Evolutionary conservation across 2,797 vertebrate genomes (phyloP).

Genomic region (Dendrocincla fuliginosa): DNA sequence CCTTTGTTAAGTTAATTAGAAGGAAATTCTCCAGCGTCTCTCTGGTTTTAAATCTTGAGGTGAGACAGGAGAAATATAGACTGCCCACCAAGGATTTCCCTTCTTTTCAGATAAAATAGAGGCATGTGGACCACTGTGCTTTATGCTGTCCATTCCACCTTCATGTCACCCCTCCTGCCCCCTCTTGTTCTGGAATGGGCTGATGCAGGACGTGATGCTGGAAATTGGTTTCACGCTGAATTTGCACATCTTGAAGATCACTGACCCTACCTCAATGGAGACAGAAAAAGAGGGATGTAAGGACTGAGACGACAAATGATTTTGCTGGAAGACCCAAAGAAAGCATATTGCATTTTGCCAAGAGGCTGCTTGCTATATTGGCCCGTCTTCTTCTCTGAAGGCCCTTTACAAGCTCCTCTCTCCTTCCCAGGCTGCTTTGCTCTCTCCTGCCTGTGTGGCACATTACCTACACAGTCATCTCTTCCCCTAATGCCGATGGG

Average conservation of each 20-base stretch:
- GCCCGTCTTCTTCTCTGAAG: neutral
- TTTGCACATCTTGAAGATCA: neutral
- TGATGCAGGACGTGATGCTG: neutral
- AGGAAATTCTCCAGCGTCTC: neutral
- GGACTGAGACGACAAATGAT: neutral
- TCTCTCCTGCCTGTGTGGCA: neutral
- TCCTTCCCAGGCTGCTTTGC: neutral
- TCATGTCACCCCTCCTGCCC: neutral
- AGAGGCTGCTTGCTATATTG: neutral
- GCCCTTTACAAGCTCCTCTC: neutral
- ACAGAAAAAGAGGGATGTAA: neutral
- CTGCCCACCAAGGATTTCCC: neutral
- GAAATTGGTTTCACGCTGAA: neutral
- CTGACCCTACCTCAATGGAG: neutral
- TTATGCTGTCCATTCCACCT: neutral
- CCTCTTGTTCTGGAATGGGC: neutral
- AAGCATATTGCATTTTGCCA: neutral
- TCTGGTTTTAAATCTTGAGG: neutral
- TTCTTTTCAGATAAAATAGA: neutral
- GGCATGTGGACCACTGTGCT: fast-evolving
- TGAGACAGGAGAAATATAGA: neutral
- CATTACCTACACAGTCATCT: neutral
- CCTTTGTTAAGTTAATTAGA: conserved; percentile 42
- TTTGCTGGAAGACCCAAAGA: neutral
- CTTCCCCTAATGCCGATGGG: neutral